phyloP scores from a whole-genome alignment of 1,140 invertebrate species.

The Aphidius ervi region DNA sequence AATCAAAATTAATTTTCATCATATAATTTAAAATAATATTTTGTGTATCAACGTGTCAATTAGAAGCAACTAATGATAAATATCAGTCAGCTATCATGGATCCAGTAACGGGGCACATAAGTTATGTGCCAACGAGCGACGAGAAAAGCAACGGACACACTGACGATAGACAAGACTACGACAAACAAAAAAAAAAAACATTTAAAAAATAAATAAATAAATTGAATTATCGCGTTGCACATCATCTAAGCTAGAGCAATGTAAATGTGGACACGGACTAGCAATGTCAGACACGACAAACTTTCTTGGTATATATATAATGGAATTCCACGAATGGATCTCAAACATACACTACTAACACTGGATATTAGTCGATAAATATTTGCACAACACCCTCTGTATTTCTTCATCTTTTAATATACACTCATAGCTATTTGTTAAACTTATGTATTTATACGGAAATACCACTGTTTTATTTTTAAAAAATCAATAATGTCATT shows the following conservation, averaged over 20 bases:
- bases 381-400: not conserved
- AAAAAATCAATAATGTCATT: no score
- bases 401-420: no score
- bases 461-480: no score
- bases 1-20: no score
- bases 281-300: constrained; percentile 27
- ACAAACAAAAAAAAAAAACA: no score
- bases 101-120: constrained; percentile 33
- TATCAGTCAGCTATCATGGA: constrained; percentile 39
- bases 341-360: not conserved
- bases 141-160: not conserved
- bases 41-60: constrained; percentile 44
- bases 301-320: constrained; percentile 22
- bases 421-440: no score
- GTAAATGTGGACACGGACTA: constrained; percentile 16
- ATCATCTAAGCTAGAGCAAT: constrained; percentile 28
- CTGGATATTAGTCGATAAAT: constrained; percentile 18
- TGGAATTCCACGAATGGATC: constrained; percentile 26
- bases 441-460: no score
- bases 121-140: constrained; percentile 31
- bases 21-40: not conserved
- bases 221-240: constrained; percentile 42
- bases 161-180: no score
- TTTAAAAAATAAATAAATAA: not conserved
- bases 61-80: constrained; percentile 42